These are phyloP conservation scores for Thera obeliscata DNA, from an alignment of 2,888 invertebrate genomes.

Conservation along the genomic window DNA sequence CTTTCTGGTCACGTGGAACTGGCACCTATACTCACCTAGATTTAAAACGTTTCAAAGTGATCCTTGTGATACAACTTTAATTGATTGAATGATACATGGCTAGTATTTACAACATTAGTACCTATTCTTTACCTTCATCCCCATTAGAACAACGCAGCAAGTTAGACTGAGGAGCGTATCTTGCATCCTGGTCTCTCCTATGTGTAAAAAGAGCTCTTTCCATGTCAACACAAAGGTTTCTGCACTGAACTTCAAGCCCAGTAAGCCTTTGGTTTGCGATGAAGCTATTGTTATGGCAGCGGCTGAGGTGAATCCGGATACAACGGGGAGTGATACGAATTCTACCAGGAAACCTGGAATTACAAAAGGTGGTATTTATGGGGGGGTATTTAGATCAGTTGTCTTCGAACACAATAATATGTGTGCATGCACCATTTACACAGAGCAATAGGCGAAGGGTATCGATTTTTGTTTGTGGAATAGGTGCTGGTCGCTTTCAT, in stretches of 20 bases:
- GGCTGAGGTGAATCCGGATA: constrained; percentile 90
- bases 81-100: too few relatives aligned
- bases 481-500: too few relatives aligned
- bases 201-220: constrained; percentile 81
- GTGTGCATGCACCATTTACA: too few relatives aligned
- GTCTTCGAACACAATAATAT: too few relatives aligned
- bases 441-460: too few relatives aligned
- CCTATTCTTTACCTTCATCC: constrained; percentile 85
- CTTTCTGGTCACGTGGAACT: too few relatives aligned
- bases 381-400: too few relatives aligned
- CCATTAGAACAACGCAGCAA: constrained; percentile 85
- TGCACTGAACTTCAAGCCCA: constrained; percentile 85
- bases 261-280: constrained; percentile 88
- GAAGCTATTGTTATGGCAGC: constrained; percentile 90
- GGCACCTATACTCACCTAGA: too few relatives aligned
- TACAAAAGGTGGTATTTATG: neutral
- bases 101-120: too few relatives aligned
- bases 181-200: constrained; percentile 80
- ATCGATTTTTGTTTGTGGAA: too few relatives aligned
- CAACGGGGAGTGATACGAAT: constrained; percentile 90
- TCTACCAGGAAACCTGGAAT: constrained; percentile 88
- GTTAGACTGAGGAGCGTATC: constrained; percentile 86
- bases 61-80: too few relatives aligned
- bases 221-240: constrained; percentile 87
- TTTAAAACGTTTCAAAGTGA: too few relatives aligned